A percentile compares a stretch with the other conserved stretches of the same genome.
Conservation (phyloP, 2,113 vertebrate genomes). For the Hippocampus guttulatus region DNA sequence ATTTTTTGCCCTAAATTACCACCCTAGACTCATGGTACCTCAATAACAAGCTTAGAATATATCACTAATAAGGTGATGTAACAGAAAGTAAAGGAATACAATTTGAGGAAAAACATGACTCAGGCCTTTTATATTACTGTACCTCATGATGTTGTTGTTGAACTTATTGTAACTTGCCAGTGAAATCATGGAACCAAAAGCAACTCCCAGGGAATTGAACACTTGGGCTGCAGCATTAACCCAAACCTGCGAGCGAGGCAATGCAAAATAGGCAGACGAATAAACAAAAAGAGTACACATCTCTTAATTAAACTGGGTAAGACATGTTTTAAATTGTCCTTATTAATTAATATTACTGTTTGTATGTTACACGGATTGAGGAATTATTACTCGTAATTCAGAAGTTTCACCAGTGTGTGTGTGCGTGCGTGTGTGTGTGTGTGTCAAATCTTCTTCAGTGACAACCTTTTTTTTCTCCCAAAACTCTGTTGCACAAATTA, state of each 20-base stretch:
- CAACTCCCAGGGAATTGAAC: constrained; percentile 74
- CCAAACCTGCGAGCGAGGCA: constrained; percentile 63
- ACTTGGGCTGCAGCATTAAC: constrained; percentile 73
- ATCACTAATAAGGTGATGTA: neutral
- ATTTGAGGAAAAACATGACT: neutral
- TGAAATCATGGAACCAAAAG: constrained; percentile 72
- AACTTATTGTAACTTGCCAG: constrained; percentile 78
- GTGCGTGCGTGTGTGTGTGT: neutral
- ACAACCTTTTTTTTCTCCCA: neutral
- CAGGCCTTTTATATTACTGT: constrained; percentile 25
- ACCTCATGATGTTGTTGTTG: constrained; percentile 72
- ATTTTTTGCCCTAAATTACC: neutral
- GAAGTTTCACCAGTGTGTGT: no score
- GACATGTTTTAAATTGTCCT: no score
- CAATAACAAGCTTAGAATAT: neutral
- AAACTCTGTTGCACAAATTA: neutral
- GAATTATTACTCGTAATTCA: no score
- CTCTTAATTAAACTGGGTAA: no score
- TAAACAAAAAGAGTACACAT: neutral
- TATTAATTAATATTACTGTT: no score
- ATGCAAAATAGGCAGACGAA: neutral
- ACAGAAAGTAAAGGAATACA: no score
- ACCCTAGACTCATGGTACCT: no score
- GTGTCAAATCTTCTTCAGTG: no score
- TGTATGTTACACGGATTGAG: no score